Evolutionary conservation across 1,140 invertebrate species (phyloP).

Genomic region (Drosophila ironensis): DNA sequence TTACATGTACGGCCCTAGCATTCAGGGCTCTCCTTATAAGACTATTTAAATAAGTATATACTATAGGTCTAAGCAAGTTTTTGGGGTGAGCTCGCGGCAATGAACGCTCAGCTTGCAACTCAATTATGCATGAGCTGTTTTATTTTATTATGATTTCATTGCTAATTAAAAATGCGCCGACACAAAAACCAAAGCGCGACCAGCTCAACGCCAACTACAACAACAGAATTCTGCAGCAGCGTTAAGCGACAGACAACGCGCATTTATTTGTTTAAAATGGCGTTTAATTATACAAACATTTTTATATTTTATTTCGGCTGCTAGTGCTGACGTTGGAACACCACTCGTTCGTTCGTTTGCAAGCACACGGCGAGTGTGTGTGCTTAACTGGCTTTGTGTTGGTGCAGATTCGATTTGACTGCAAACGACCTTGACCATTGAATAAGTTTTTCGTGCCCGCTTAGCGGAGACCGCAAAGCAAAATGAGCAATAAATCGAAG

Average conservation of each 20-base stretch:
- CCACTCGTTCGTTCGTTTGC: neutral
- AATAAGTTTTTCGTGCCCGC: constrained; percentile 56
- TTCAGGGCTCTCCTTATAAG: too few relatives aligned
- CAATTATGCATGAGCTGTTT: constrained; percentile 63
- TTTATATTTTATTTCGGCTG: constrained; percentile 26
- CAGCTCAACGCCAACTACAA: constrained; percentile 24
- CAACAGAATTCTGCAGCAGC: constrained; percentile 22
- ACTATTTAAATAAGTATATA: too few relatives aligned
- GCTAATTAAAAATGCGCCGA: constrained; percentile 74
- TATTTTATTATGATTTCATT: constrained; percentile 68
- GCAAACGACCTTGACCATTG: constrained; percentile 79
- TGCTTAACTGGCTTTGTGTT: neutral
- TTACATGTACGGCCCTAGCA: too few relatives aligned
- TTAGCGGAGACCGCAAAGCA: constrained; percentile 59
- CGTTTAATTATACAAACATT: constrained; percentile 76
- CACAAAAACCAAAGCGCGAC: constrained; percentile 28
- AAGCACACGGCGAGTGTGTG: constrained; percentile 11
- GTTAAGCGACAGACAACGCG: constrained; percentile 33
- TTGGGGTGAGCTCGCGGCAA: constrained; percentile 40
- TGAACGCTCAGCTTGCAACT: constrained; percentile 57
- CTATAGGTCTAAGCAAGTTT: constrained; percentile 29
- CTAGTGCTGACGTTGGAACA: constrained; percentile 16
- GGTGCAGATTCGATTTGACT: constrained; percentile 58
- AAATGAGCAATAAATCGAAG: constrained; percentile 75
- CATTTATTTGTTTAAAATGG: constrained; percentile 73